A percentile compares a stretch with the other conserved stretches of the same genome.
Evolutionary conservation across 2,888 invertebrate species (phyloP).

Genomic region (Athalia cordata): DNA sequence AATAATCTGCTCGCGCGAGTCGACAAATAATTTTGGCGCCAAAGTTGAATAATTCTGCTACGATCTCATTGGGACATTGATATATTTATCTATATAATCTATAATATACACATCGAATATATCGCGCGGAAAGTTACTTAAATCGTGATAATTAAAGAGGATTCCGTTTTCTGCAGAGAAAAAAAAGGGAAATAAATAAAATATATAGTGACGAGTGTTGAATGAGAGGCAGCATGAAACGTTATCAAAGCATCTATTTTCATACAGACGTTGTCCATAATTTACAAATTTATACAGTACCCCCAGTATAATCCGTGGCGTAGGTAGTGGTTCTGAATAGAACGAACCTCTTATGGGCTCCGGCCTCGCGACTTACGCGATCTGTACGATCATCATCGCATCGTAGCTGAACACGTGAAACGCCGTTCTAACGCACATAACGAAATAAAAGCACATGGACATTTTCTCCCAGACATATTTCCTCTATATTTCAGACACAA

Average conservation of each 20-base stretch:
- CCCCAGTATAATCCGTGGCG: constrained; percentile 18
- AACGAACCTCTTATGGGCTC: constrained; percentile 39
- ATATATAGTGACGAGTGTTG: too few species aligned
- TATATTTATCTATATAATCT: too few species aligned
- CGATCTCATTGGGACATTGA: too few species aligned
- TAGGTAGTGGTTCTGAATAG: constrained; percentile 38
- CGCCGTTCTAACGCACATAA: not conserved
- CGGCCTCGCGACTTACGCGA: constrained; percentile 27
- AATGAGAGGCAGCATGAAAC: not conserved
- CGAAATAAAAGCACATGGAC: not conserved
- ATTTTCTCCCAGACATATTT: not conserved
- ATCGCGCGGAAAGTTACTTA: not conserved
- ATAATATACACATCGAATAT: not conserved
- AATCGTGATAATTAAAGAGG: not conserved
- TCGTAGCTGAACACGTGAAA: constrained; percentile 24
- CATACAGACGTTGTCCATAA: not conserved
- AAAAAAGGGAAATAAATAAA: too few species aligned
- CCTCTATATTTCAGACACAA: too few species aligned
- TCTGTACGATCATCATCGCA: constrained; percentile 12
- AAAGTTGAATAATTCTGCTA: constrained; percentile 12
- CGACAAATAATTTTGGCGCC: constrained; percentile 29
- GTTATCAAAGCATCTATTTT: not conserved
- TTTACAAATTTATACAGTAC: not conserved
- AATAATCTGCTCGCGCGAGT: not conserved
- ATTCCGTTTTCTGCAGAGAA: too few species aligned